Evolutionary conservation across 1,140 invertebrate species (phyloP), one percentile per base, ranked within the genome.

Genomic region (Drosophila novamexicana): DNA sequence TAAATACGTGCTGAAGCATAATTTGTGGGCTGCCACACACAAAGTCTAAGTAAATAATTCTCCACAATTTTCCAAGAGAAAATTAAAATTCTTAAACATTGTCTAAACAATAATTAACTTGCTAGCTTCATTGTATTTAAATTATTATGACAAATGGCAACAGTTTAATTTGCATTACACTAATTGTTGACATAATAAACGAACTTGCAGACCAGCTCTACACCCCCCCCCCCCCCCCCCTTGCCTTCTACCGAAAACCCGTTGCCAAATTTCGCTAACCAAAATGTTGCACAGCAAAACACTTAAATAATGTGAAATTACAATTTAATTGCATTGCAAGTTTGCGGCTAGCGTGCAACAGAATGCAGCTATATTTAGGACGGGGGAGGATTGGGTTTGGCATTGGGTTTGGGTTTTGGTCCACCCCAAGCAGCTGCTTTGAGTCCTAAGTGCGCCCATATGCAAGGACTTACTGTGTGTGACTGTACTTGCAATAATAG

Each of bases 251-350:
- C 47, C 40, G 7, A 52, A 47, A 64, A 64, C 64, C 64, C 42
- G 32, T 37, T 63, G 45, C 45, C 50, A 67, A 58, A 61, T 73
- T 52, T 65, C 79, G 57, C 42, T 22, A 63, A 61, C 65, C 77
- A 64, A 76, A 77, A 77, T 70, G 77, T 76, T 59, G 68, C 75
- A 79, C 56, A 76, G 56, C 75, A 79, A 79, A 77, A 74, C 83
- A 82, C 65, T 83, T 89, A 77, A 86, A 89, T 86, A 86, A 86
- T 86, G 76, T 66, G 54, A 75, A 77, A 89, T 79, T 83, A 75
- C 72, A 83, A 75, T 83, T 75, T 89, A 86, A 86, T 86, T 83
- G 82, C 84, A 67, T 83, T 86, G 80, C 68, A 77, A 79, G 76
- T 71, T 83, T 79, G 82, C 36, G 79, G 78, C 67, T 63, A 75